phyloP scores from a whole-genome alignment of 2,797 vertebrate species.

The Tadarida brasiliensis region DNA sequence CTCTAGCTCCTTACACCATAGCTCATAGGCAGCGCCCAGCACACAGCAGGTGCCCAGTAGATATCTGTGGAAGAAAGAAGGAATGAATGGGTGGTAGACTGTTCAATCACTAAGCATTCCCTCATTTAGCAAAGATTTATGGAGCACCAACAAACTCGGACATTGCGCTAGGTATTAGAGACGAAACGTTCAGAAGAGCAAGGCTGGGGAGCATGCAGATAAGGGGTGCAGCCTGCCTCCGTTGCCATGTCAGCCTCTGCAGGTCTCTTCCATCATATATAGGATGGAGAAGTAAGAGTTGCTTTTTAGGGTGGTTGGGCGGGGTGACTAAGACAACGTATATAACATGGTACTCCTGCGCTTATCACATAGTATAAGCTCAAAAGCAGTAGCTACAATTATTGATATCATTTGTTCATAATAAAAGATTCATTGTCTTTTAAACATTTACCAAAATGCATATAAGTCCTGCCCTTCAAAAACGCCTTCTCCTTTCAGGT shows the following conservation, averaged over 20 bases:
- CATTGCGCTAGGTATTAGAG: background rate
- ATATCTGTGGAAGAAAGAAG: background rate
- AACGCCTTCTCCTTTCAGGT: background rate
- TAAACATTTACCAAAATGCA: background rate
- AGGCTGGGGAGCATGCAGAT: background rate
- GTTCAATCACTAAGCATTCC: background rate
- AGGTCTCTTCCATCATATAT: background rate
- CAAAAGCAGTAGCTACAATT: background rate
- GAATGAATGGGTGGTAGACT: background rate
- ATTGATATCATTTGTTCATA: background rate
- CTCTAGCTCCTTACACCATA: no score
- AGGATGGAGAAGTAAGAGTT: background rate
- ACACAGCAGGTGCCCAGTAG: background rate
- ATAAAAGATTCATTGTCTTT: background rate
- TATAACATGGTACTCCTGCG: background rate
- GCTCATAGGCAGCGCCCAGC: no score
- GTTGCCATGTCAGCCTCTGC: background rate
- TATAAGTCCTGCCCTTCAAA: background rate
- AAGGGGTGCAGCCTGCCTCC: background rate
- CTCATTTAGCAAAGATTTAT: background rate
- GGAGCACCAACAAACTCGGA: background rate
- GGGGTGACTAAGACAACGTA: slow-evolving; percentile 20
- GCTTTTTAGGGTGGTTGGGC: background rate
- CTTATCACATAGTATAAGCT: background rate
- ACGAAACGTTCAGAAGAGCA: background rate